phyloP scores from a whole-genome alignment of 2,797 vertebrate species.

The Uromys caudimaculatus region DNA sequence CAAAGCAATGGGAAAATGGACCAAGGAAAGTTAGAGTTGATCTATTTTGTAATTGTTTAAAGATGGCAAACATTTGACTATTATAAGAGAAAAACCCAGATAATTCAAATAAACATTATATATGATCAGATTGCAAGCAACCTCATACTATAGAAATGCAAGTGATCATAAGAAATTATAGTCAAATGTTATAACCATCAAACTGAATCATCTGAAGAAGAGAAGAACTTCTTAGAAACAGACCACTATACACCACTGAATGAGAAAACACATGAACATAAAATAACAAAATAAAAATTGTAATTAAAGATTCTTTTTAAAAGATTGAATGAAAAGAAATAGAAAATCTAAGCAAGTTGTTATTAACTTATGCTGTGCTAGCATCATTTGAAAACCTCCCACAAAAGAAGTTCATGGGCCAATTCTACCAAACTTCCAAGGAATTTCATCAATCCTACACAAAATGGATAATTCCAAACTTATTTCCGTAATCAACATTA shows the following conservation, averaged over 20 bases:
- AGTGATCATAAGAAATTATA: not conserved
- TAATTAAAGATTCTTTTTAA: not conserved
- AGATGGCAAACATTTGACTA: not conserved
- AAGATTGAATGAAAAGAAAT: not conserved
- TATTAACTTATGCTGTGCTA: not conserved
- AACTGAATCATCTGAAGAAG: not conserved
- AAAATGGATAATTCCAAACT: not conserved
- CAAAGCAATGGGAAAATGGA: not conserved
- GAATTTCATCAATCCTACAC: not conserved
- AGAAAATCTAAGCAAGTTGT: not conserved
- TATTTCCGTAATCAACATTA: not conserved
- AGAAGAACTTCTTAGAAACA: not conserved
- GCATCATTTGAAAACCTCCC: not conserved
- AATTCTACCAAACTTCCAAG: not conserved
- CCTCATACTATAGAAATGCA: not conserved
- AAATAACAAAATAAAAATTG: not conserved
- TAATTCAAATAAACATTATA: too few species aligned
- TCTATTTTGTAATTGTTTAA: not conserved
- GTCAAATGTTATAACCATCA: not conserved
- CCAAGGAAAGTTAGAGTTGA: not conserved
- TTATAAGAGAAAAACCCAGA: too few species aligned
- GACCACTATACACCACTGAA: too few species aligned
- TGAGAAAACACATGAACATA: not conserved
- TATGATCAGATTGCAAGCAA: not conserved
- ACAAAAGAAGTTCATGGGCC: not conserved